Evolutionary conservation across 2,888 invertebrate genomes (phyloP).

Genomic region (Leucoma salicis): DNA sequence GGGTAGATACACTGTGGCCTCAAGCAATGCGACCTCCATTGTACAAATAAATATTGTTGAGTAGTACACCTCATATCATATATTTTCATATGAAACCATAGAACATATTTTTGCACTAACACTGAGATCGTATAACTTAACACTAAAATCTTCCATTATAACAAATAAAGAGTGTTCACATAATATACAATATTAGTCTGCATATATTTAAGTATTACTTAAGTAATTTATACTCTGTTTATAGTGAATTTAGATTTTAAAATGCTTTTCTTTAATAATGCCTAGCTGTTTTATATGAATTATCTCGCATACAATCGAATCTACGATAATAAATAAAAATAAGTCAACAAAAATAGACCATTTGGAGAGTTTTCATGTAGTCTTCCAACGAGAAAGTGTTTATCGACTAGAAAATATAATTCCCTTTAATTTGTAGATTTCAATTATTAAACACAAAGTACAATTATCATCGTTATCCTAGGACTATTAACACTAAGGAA

Average conservation of each 20-base stretch:
- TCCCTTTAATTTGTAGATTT: too few relatives aligned
- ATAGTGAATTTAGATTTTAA: neutral
- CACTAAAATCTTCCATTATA: conserved; percentile 39
- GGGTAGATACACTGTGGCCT: conserved; percentile 46
- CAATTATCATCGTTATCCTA: too few relatives aligned
- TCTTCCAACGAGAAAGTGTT: conserved; percentile 6
- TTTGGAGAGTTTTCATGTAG: too few relatives aligned
- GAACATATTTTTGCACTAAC: conserved; percentile 73
- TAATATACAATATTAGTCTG: conserved; percentile 6
- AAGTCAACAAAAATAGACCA: neutral
- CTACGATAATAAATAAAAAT: neutral
- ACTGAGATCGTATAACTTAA: conserved; percentile 53
- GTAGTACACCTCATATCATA: conserved; percentile 45
- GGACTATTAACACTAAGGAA: too few relatives aligned
- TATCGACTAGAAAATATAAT: too few relatives aligned
- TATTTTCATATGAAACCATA: conserved; percentile 69
- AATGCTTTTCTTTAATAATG: conserved; percentile 8
- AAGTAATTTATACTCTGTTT: neutral
- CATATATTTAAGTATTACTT: neutral
- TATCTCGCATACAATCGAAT: neutral
- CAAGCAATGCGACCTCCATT: conserved; percentile 47
- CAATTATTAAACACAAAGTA: too few relatives aligned
- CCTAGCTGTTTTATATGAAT: conserved; percentile 2
- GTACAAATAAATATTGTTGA: conserved; percentile 68
- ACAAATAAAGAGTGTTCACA: conserved; percentile 17